These are phyloP conservation scores for Lasioglossum leucozonium DNA, from an alignment of 2,888 invertebrate species.

Conservation along the genomic window DNA sequence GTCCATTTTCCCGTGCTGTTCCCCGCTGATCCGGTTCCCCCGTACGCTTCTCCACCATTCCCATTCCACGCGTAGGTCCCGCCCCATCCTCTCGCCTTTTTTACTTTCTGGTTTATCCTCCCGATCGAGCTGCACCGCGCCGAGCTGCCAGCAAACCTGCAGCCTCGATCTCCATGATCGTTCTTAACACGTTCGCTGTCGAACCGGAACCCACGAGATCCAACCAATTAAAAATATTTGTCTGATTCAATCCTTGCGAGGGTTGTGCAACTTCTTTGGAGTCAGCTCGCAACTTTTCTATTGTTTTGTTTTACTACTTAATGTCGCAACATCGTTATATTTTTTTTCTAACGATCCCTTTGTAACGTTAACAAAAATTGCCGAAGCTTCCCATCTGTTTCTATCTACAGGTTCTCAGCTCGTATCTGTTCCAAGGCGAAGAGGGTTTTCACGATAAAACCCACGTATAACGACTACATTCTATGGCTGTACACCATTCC, in stretches of 20 bases:
- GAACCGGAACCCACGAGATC: neutral
- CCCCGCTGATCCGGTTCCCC: neutral
- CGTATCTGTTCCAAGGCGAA: too few species aligned
- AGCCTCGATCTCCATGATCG: neutral
- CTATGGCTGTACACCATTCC: too few species aligned
- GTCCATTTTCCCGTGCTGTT: constrained; percentile 27
- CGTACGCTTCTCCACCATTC: neutral
- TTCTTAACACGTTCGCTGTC: neutral
- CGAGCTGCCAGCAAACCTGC: neutral
- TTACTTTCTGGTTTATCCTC: neutral
- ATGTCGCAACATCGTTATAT: neutral
- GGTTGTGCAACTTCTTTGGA: too few species aligned
- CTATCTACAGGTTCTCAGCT: too few species aligned
- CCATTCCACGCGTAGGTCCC: neutral
- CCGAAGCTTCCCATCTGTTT: neutral
- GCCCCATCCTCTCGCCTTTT: neutral
- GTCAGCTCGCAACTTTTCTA: too few species aligned
- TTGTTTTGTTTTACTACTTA: too few species aligned
- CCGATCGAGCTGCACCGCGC: neutral
- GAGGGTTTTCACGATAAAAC: too few species aligned
- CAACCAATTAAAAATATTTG: neutral
- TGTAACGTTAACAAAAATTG: neutral
- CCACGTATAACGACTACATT: too few species aligned
- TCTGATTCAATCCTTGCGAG: too few species aligned
- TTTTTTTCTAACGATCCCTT: neutral